Evolutionary conservation across 2,113 vertebrate genomes (phyloP).

Genomic region (Abramis brama): DNA sequence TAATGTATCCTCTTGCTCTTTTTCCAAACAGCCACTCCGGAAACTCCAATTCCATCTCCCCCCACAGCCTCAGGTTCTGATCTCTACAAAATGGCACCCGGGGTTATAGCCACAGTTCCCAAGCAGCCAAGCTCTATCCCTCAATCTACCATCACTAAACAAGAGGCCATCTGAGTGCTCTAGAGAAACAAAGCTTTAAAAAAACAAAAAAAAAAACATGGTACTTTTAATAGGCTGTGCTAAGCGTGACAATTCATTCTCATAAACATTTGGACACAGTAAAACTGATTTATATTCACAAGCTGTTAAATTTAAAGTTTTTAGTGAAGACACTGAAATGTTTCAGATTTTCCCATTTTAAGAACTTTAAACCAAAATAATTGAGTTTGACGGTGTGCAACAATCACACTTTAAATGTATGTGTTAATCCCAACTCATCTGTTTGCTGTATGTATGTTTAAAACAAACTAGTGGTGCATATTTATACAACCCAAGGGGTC

Average conservation of each 20-base stretch:
- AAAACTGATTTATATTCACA: slow-evolving; percentile 1
- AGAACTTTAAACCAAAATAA: background rate
- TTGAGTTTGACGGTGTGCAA: slow-evolving; percentile 17
- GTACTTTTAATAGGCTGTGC: background rate
- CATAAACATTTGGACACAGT: background rate
- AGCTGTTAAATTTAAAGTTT: background rate
- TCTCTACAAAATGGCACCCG: slow-evolving; percentile 93
- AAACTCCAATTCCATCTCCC: slow-evolving; percentile 96
- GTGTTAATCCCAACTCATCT: slow-evolving; percentile 31
- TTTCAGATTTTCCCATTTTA: background rate
- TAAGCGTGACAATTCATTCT: background rate
- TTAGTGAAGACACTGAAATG: background rate
- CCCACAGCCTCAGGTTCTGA: slow-evolving; percentile 90
- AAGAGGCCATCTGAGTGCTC: slow-evolving; percentile 88
- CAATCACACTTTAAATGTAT: slow-evolving; percentile 34
- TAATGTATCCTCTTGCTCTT: slow-evolving; percentile 39
- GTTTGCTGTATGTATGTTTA: slow-evolving; percentile 44
- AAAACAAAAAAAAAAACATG: background rate
- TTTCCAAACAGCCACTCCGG: slow-evolving; percentile 88
- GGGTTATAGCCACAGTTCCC: slow-evolving; percentile 87
- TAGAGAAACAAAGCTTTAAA: background rate
- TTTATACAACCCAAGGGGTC: slow-evolving; percentile 46
- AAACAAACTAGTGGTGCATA: slow-evolving; percentile 28
- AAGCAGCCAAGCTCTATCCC: slow-evolving; percentile 91
- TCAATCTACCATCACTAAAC: slow-evolving; percentile 93